These are phyloP conservation scores for Mellilla xanthometata DNA, from an alignment of 2,888 invertebrate genomes.

Conservation along the genomic window DNA sequence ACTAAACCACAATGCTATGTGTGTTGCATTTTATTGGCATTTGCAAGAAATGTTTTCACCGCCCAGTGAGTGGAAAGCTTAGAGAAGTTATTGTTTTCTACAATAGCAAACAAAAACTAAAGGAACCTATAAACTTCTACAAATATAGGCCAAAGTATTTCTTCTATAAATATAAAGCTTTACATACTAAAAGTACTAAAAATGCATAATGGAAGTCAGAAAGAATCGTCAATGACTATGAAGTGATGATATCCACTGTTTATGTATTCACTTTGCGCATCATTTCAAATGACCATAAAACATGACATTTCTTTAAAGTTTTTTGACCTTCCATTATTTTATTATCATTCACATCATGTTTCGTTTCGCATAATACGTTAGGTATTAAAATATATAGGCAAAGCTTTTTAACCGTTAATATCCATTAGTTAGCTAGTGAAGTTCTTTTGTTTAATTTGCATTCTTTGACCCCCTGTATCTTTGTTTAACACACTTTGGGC, in stretches of 20 bases:
- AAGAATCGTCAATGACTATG: neutral
- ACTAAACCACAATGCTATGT: no score
- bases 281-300: slow-evolving; percentile 23
- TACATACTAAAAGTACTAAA: no score
- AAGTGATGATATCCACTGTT: slow-evolving; percentile 3
- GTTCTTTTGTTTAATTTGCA: slow-evolving; percentile 19
- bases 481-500: slow-evolving; percentile 9
- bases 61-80: no score
- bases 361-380: slow-evolving; percentile 17
- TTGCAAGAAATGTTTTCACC: no score
- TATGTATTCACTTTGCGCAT: slow-evolving; percentile 16
- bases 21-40: no score
- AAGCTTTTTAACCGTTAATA: slow-evolving; percentile 24
- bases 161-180: no score
- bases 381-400: slow-evolving; percentile 25
- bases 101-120: no score
- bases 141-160: no score
- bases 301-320: slow-evolving; percentile 23
- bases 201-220: no score
- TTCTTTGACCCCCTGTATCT: slow-evolving; percentile 16
- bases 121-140: no score
- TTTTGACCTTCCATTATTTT: slow-evolving; percentile 30
- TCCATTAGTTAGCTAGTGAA: slow-evolving; percentile 16
- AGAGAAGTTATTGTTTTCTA: no score
- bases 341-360: slow-evolving; percentile 26